Conservation (phyloP, 2,888 invertebrate genomes). For the Heliconius aoede region DNA sequence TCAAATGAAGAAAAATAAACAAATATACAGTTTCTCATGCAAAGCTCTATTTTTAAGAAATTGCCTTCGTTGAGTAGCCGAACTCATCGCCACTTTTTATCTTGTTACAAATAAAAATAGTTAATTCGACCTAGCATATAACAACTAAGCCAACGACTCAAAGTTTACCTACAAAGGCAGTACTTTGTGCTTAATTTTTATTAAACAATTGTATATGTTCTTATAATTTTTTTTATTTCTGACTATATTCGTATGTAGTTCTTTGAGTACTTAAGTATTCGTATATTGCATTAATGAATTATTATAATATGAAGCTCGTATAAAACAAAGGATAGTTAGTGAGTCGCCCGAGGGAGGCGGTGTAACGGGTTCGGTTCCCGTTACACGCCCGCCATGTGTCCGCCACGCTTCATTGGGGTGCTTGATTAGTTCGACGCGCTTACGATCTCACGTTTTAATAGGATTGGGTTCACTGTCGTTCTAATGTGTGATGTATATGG, state of each 20-base stretch:
- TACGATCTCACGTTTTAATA: conserved; percentile 31
- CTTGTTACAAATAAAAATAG: not conserved
- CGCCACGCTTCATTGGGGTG: conserved; percentile 51
- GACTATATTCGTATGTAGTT: no score
- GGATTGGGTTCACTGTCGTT: not conserved
- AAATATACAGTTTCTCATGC: no score
- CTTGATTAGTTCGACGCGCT: conserved; percentile 46
- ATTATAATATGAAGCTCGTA: not conserved
- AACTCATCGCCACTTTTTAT: not conserved
- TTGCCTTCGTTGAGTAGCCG: not conserved
- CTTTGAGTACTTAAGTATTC: no score
- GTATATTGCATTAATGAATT: no score
- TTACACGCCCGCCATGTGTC: conserved; percentile 38
- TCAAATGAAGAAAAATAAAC: no score
- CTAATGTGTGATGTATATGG: not conserved
- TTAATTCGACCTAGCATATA: no score
- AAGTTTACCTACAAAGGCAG: no score
- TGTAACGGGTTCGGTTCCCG: conserved; percentile 48
- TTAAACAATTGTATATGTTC: not conserved
- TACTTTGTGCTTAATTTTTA: no score
- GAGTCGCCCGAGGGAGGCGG: conserved; percentile 42
- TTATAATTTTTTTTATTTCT: not conserved
- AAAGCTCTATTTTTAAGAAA: no score
- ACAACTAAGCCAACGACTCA: no score
- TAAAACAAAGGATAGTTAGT: conserved; percentile 41